phyloP scores from a whole-genome alignment of 2,113 vertebrate genomes.

The Oreochromis tanganicae region DNA sequence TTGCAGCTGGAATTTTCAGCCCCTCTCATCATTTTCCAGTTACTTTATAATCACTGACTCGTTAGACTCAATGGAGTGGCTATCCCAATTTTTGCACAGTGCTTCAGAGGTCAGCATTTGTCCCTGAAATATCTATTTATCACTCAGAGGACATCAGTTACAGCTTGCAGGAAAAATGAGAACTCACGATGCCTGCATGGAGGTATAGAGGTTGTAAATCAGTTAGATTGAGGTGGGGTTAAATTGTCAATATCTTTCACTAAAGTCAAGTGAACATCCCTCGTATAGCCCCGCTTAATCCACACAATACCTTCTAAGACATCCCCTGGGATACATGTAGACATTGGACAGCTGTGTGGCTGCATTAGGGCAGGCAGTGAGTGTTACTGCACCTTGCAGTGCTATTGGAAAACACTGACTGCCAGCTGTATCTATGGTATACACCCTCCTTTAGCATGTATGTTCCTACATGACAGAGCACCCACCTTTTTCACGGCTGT shows the following conservation, averaged over 20 bases:
- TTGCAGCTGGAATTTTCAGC: conserved; percentile 21
- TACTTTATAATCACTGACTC: neutral
- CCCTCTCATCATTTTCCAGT: conserved; percentile 21
- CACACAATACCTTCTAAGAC: conserved; percentile 24
- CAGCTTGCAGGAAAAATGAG: conserved; percentile 4
- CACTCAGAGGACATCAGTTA: neutral
- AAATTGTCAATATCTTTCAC: conserved; percentile 37
- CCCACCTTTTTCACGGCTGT: conserved; percentile 1
- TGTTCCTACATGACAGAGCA: neutral
- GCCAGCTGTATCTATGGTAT: conserved; percentile 28
- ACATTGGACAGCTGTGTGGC: conserved; percentile 23
- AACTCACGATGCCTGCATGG: neutral
- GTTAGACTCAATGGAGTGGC: neutral
- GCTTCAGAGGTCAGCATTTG: conserved; percentile 26
- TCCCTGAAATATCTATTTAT: conserved; percentile 9
- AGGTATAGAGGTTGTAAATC: conserved; percentile 28
- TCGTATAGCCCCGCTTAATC: conserved; percentile 36
- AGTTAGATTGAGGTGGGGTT: conserved; percentile 35
- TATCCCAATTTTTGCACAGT: neutral
- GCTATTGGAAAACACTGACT: conserved; percentile 16
- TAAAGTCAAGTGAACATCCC: conserved; percentile 34
- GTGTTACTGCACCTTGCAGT: conserved; percentile 38
- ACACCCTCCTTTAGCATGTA: neutral
- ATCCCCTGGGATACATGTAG: conserved; percentile 17
- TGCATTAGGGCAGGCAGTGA: conserved; percentile 29